Conservation (phyloP, 2,888 invertebrate species). For the Drosophila tanythrix region DNA sequence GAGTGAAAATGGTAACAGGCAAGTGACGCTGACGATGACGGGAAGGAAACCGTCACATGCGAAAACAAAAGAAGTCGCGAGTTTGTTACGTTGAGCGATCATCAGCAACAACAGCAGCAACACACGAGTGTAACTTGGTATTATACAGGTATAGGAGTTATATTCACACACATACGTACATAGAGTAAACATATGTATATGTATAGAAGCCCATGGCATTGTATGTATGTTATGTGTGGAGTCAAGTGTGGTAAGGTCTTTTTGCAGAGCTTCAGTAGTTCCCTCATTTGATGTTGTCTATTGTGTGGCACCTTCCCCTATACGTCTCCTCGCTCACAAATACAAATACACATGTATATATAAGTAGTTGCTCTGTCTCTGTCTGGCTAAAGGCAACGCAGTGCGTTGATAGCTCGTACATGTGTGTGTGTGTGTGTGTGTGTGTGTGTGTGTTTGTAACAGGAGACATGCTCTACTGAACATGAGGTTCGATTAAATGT, state of each 20-base stretch:
- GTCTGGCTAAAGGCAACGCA: conserved; percentile 21
- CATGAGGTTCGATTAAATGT: conserved; percentile 85
- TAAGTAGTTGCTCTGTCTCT: conserved; percentile 20
- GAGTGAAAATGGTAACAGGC: conserved; percentile 50
- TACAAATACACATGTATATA: conserved; percentile 10
- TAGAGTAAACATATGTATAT: background rate
- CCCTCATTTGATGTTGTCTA: conserved; percentile 66
- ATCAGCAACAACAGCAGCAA: conserved; percentile 49
- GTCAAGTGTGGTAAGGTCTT: conserved; percentile 71
- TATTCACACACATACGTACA: background rate
- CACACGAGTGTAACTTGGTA: conserved; percentile 29
- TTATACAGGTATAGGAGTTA: conserved; percentile 17
- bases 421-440: background rate
- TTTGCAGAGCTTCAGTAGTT: conserved; percentile 82
- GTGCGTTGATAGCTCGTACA: conserved; percentile 68
- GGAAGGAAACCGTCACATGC: conserved; percentile 61
- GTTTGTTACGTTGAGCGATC: conserved; percentile 68
- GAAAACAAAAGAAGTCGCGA: conserved; percentile 62
- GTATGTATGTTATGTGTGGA: conserved; percentile 37
- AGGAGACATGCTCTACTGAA: conserved; percentile 84
- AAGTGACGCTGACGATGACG: conserved; percentile 40
- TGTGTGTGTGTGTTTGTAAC: conserved; percentile 61
- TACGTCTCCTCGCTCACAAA: conserved; percentile 34
- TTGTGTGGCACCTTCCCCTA: conserved; percentile 61
- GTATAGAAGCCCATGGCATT: background rate